Percentiles rank a stretch among this genome's conserved stretches.
Conservation (phyloP, 2,888 invertebrate species). For the Silvanus unidentatus region DNA sequence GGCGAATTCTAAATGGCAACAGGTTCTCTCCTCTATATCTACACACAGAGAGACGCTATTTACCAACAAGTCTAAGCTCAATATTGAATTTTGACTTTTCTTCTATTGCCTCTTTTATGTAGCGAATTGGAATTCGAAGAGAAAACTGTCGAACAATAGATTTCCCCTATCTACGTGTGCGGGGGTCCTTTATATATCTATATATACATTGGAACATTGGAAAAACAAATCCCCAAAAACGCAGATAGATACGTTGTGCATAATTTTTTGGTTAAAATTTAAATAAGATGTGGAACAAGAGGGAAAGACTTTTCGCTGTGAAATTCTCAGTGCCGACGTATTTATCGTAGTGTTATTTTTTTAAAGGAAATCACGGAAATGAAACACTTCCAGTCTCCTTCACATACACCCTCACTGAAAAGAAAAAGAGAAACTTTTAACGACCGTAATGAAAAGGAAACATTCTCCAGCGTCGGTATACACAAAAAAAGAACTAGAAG, state of each 20-base stretch:
- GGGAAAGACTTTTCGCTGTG: no score
- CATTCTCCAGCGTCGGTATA: slow-evolving; percentile 11
- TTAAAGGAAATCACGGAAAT: slow-evolving; percentile 28
- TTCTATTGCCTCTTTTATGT: slow-evolving; percentile 18
- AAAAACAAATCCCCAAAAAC: no score
- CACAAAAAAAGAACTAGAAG: neutral
- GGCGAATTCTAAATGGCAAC: slow-evolving; percentile 43
- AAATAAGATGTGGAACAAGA: no score
- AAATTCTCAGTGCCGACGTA: neutral
- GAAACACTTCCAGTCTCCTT: slow-evolving; percentile 18
- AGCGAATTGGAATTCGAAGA: slow-evolving; percentile 19
- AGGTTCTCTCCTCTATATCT: slow-evolving; percentile 30
- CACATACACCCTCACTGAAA: neutral
- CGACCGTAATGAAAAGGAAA: slow-evolving; percentile 32
- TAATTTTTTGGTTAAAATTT: no score
- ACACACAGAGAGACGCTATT: slow-evolving; percentile 28
- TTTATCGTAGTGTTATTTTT: slow-evolving; percentile 8
- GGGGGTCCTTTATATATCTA: no score
- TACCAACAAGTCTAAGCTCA: slow-evolving; percentile 33
- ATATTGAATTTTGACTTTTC: slow-evolving; percentile 39
- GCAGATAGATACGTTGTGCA: no score
- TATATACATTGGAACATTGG: no score
- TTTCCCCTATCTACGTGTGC: no score
- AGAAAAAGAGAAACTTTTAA: slow-evolving; percentile 29
- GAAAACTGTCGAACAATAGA: slow-evolving; percentile 12